Evolutionary conservation across 2,888 invertebrate genomes (phyloP), one percentile per base, ranked within the genome.

Genomic region (Nezara viridula): DNA sequence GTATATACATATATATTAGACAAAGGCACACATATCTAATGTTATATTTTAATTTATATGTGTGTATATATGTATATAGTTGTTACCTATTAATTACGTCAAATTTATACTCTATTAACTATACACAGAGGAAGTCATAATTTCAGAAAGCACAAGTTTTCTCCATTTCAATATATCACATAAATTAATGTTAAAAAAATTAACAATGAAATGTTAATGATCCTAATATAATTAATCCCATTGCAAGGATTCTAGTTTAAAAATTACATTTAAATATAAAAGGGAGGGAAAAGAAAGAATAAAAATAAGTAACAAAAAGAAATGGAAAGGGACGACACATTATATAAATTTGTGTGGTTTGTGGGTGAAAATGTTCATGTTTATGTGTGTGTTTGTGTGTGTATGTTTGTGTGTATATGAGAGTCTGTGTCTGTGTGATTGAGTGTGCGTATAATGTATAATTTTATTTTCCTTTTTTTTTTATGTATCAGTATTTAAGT

Each of bases 121-220:
- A 50, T 86, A 86, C 86, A 86, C 32, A 40, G 32, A 86, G 86
- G 55, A 86, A 86, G 55, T 86, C 86, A 86, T 86, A 52, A 86
- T 86, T 40, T 52, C 55, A 55, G 86, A 86, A 86, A 86, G 86
- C 86, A 86, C 86, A 86, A 52, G 86, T 52, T 86, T 55, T 86
- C 50, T 52, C 32, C 66, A 66, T 86, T 86, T 55, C 14, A 60
- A 86, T 52, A n/a, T 86, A 86, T 86, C 86, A 86, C 86, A 86
- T 86, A 86, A 55, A 52, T 27, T 49, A 52, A 86, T 50, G 86
- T 66, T 66, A 32, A 86, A 86, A 86, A 24, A 86, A 60, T 86
- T 52, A 52, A 86, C 55, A 86, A 52, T 86, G 37, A 86, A 52
- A 60, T 52, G 86, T 52, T 27, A 37, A 86, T 86, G 32, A n/a